Evolutionary conservation across 2,888 invertebrate species (phyloP).

Genomic region (Mactromeris polynyma): DNA sequence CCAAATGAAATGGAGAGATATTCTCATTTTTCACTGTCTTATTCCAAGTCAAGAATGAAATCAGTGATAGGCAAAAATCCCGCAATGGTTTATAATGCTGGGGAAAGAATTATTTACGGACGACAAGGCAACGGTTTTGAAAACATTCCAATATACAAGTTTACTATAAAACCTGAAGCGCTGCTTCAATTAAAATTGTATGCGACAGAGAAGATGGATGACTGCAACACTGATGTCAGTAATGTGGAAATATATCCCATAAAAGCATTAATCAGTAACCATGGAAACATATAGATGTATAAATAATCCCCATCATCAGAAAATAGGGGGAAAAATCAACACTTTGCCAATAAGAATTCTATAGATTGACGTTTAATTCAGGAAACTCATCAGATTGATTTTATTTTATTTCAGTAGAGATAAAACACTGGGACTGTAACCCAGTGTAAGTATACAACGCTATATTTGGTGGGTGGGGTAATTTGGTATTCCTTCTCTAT

Average conservation of each 20-base stretch:
- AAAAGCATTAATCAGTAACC: not conserved
- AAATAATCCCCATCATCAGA: not conserved
- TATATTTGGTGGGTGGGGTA: too few relatives aligned
- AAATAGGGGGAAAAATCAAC: not conserved
- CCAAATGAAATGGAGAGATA: not conserved
- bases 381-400: too few relatives aligned
- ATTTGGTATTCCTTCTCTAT: too few relatives aligned
- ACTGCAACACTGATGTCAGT: not conserved
- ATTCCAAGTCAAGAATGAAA: not conserved
- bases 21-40: not conserved
- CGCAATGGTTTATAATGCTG: not conserved
- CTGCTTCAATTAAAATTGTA: not conserved
- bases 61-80: too few relatives aligned
- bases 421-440: too few relatives aligned
- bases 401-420: too few relatives aligned
- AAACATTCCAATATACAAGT: not conserved
- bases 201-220: not conserved
- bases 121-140: not conserved
- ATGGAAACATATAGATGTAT: not conserved
- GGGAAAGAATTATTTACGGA: not conserved
- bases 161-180: not conserved
- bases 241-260: not conserved
- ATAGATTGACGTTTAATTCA: too few relatives aligned
- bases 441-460: too few relatives aligned
- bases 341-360: not conserved